Percentiles rank a stretch among this genome's conserved stretches.
Evolutionary conservation across 2,797 vertebrate species (phyloP).

Genomic region (Prionace glauca): DNA sequence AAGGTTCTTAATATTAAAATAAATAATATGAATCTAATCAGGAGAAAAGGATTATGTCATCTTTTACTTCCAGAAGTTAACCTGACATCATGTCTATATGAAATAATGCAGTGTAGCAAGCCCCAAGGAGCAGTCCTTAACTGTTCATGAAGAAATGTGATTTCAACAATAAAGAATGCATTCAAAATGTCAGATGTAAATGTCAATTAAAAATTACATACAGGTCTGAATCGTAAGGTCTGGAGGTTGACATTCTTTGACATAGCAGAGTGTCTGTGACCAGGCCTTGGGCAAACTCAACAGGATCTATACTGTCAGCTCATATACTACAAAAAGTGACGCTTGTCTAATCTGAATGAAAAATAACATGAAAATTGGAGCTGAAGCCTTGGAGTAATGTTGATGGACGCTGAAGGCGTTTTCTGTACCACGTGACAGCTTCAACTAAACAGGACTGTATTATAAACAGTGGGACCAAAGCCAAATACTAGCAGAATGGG

Average conservation of each 20-base stretch:
- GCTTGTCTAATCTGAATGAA: slow-evolving; percentile 65
- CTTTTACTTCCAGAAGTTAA: slow-evolving; percentile 43
- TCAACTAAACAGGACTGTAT: slow-evolving; percentile 46
- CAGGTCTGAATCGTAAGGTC: slow-evolving; percentile 67
- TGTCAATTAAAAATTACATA: slow-evolving; percentile 84
- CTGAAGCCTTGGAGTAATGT: slow-evolving; percentile 52
- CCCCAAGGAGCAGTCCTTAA: slow-evolving; percentile 43
- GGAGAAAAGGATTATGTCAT: slow-evolving; percentile 57
- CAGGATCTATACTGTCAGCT: slow-evolving; percentile 67
- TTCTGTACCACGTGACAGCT: slow-evolving; percentile 42
- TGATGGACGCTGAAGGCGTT: slow-evolving; percentile 48
- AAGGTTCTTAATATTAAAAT: background rate
- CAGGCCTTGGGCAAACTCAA: slow-evolving; percentile 67
- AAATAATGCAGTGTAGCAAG: slow-evolving; percentile 39
- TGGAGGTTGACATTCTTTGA: slow-evolving; percentile 69
- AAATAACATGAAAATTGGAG: slow-evolving; percentile 59
- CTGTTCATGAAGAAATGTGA: slow-evolving; percentile 51
- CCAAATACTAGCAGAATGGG: slow-evolving; percentile 1
- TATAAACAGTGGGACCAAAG: slow-evolving; percentile 43
- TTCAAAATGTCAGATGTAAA: slow-evolving; percentile 78
- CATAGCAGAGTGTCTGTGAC: slow-evolving; percentile 67
- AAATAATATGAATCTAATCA: slow-evolving; percentile 48
- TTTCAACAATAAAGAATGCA: slow-evolving; percentile 60
- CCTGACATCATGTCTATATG: slow-evolving; percentile 41
- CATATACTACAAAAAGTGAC: slow-evolving; percentile 60